phyloP scores from a whole-genome alignment of 2,113 vertebrate genomes.

The Petromus typicus region DNA sequence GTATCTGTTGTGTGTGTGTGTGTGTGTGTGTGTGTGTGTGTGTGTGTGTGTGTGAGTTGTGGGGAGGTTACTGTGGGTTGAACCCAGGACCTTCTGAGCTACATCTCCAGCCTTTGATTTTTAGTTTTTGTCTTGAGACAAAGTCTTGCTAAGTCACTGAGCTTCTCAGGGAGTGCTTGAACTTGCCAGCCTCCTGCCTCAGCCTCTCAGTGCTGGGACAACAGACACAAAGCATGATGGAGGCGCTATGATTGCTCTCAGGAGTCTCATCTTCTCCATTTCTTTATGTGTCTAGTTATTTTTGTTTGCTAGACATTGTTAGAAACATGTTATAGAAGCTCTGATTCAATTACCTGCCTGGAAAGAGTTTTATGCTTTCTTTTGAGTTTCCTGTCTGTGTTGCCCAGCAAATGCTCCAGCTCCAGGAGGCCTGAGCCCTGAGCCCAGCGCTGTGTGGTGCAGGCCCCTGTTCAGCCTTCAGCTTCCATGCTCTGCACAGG shows the following conservation, averaged over 20 bases:
- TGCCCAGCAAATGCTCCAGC: background rate
- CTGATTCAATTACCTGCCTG: background rate
- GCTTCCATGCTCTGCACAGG: too few relatives aligned
- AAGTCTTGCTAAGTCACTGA: background rate
- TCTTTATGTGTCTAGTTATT: background rate
- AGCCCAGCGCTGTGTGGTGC: background rate
- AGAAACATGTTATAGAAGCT: background rate
- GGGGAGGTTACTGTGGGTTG: background rate
- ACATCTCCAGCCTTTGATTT: background rate
- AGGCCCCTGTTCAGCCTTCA: background rate
- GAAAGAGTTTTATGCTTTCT: background rate
- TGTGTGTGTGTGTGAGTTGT: background rate
- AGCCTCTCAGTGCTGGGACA: background rate
- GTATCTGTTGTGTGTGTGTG: background rate
- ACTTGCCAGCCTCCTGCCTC: background rate
- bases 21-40: too few relatives aligned
- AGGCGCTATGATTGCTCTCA: background rate
- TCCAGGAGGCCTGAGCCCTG: background rate
- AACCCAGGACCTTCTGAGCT: background rate
- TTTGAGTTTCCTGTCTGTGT: background rate
- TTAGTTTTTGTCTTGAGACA: background rate
- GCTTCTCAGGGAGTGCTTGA: background rate
- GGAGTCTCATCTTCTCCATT: background rate
- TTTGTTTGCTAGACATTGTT: background rate
- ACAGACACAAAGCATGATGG: background rate